Percentiles rank a stretch among this genome's conserved stretches.
phyloP scores from a whole-genome alignment of 2,113 vertebrate genomes.

The Lampris megalopsis region DNA sequence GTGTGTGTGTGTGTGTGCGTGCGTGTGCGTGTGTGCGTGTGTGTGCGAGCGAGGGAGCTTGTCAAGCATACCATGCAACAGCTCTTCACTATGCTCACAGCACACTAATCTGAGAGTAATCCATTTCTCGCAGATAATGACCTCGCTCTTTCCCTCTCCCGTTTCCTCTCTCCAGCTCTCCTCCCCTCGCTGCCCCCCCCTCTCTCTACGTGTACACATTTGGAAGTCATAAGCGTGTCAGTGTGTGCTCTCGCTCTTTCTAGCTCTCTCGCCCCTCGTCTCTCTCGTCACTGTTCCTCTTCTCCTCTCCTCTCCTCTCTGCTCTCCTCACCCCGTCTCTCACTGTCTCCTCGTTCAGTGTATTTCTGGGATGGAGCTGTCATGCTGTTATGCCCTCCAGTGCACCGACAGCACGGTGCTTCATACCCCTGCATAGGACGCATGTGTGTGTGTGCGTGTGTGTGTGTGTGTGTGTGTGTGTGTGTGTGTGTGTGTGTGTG shows the following conservation, averaged over 20 bases:
- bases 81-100: constrained; percentile 65
- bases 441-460: constrained; percentile 7
- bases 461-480: not conserved
- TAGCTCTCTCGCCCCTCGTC: constrained; percentile 35
- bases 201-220: constrained; percentile 61
- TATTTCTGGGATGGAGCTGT: constrained; percentile 13
- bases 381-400: constrained; percentile 31
- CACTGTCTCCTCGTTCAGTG: not conserved
- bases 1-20: constrained; percentile 37
- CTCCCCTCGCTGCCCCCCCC: not conserved
- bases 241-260: constrained; percentile 51
- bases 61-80: constrained; percentile 53
- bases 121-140: constrained; percentile 83
- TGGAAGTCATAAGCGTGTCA: constrained; percentile 80
- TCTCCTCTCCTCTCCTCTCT: constrained; percentile 18
- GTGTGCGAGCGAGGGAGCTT: constrained; percentile 37
- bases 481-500: too few relatives aligned
- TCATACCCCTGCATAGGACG: constrained; percentile 11
- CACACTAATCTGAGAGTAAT: constrained; percentile 84
- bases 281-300: constrained; percentile 20
- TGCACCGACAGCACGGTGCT: constrained; percentile 18
- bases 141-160: constrained; percentile 48
- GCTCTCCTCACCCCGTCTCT: constrained; percentile 11
- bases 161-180: not conserved
- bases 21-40: constrained; percentile 42